Base-by-base conservation (phyloP, 2,888 invertebrate genomes). In the Ethmia dodecea region DNA sequence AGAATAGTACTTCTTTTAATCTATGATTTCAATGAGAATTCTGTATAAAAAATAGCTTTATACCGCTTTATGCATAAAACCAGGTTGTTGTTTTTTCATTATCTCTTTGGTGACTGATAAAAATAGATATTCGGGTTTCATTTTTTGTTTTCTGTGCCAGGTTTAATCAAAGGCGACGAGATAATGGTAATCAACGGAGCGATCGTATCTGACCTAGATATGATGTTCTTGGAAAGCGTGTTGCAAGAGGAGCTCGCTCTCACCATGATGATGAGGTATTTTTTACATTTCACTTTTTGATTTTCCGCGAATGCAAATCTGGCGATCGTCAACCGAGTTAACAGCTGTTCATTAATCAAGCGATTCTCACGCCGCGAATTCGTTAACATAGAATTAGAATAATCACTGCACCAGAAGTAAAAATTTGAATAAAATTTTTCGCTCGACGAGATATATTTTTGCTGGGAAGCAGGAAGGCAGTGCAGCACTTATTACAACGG, bases 121-220 rank as follows among this genome's bases (percentile, higher is more conserved):
- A 60, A 65, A 56, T 56, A 66, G 63, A 63, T 55, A 59, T 56
- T 55, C 52, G 53, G 56, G 60, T 54, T 63, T 57, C 57, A 61
- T 61, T 52, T n/a, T 52, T 18, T 60, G 56, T 60, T 69, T 67
- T 74, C 65, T 72, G 61, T 65, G 78, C 55, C 88, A 98, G 98
- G 98, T 69, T 94, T 98, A 74, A 96, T 97, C 81, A 95, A 97
- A 88, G 94, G 97, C 63, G 98, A 98, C 86, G 98, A 98, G 89
- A 97, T 98, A 79, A 96, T 98, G 93, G 97, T 98, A 78, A 97
- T 98, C 87, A 98, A 98, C 88, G 96, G 97, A 51, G 97, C 97
- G 60, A 96, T 98, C 77, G 97, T 98, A 55, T 96, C 96, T 66
- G 98, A 98, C 88, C 90, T 98, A 87, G 98, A 98, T 90, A 98